Base-by-base conservation (phyloP, 2,797 vertebrate genomes). In the Labroides dimidiatus region DNA sequence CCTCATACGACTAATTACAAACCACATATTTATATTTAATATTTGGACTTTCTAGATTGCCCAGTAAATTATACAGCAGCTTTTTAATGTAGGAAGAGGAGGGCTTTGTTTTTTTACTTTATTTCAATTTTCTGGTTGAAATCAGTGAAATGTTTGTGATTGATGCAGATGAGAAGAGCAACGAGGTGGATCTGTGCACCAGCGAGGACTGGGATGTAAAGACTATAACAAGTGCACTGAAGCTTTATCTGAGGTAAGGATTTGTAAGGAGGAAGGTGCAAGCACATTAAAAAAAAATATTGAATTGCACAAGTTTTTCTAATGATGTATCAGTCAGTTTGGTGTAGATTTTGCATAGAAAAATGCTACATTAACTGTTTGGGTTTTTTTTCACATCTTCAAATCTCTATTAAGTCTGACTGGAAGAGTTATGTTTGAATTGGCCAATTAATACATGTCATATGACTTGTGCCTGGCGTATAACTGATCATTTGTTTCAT, bases 211-310 rank as follows among this genome's bases (percentile, higher is more conserved):
- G 97, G 97, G 98, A 99, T 58, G 91, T 99, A 45, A 99, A 99
- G 92, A 99, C 98, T 4, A 95, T 99, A 86, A 98, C 97, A 1
- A 99, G 97, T 81, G 94, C 96, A 74, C 89, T 99, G 81, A 99
- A 99, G 76, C 96, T 96, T 14, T 99, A 97, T 90, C 87, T 99
- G 71, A 95, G 98, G 97, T 98, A 84, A 91, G 83, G 6, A 45
- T 69, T 21, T 15, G 7, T 64, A 23, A 30, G 24, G 20, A 19
- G 47, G 66, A 21, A 41, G n/a, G 51, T 11, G 20, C 8, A 33
- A 33, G 30, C 30, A 6, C 30, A 33, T 33, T 33, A 23, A 54
- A 48, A 20, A 10, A n/a, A 19, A 3, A 20, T 20, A 45, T 6
- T 5, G 30, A 8, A 33, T 9, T 33, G 30, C 4, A 33, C 4